Percentiles rank a stretch among this genome's conserved stretches.
phyloP scores from a whole-genome alignment of 2,888 invertebrate species.

The Acleris holmiana region DNA sequence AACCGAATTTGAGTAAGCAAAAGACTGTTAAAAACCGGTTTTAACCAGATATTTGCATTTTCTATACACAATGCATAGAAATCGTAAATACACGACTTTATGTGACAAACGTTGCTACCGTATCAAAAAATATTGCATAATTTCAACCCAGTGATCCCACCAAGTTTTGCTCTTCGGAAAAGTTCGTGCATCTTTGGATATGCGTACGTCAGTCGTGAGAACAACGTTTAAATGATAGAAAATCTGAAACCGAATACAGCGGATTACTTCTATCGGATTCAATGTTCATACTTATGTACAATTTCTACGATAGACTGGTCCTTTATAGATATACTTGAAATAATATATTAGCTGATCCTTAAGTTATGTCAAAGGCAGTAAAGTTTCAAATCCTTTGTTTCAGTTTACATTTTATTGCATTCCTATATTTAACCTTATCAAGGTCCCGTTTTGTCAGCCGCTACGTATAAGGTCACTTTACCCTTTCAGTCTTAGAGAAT shows the following conservation, averaged over 20 bases:
- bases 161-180: too few species aligned
- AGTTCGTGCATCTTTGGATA: too few species aligned
- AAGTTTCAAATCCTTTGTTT: constrained; percentile 1
- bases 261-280: too few species aligned
- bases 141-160: too few species aligned
- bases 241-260: too few species aligned
- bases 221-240: too few species aligned
- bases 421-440: background rate
- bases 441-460: constrained; percentile 5
- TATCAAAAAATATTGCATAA: background rate
- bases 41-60: too few species aligned
- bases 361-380: background rate
- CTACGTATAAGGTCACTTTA: constrained; percentile 28
- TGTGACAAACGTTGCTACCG: background rate
- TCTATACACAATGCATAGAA: too few species aligned
- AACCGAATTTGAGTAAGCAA: too few species aligned
- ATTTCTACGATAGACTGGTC: constrained; percentile 17
- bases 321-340: constrained; percentile 1
- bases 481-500: constrained; percentile 27
- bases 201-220: too few species aligned
- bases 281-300: background rate
- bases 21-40: too few species aligned
- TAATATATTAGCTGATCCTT: background rate
- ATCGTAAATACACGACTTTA: background rate
- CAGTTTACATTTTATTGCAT: background rate